Base-by-base conservation (phyloP, 2,888 invertebrate genomes). In the Heteropelma amictum region DNA sequence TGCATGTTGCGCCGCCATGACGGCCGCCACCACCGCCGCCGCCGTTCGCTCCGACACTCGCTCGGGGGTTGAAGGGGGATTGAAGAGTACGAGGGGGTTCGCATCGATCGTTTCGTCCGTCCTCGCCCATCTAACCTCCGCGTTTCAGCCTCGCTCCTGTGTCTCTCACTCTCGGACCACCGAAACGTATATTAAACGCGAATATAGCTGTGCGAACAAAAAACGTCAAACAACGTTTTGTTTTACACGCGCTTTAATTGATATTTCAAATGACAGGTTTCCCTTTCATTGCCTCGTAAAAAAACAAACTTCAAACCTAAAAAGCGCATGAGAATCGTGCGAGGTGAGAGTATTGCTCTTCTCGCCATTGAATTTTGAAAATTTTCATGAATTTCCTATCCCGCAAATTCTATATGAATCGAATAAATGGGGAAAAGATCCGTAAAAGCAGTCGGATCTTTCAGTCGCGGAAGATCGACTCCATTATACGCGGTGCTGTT, bases 1-100 rank as follows among this genome's bases (percentile, higher is more conserved):
- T 91, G 91, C 91, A 91, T 91, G 75, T 75, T 75, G 91, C 91
- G 91, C 91, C 91, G 91, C 91, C 91, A 91, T 91, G 90, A 89
- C 90, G 89, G 89, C 86, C 86, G 88, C 85, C 87, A 85, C 84
- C 83, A 81, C 82, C 81, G 77, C 69, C 83, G 82, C 82, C 81
- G 77, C 69, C 79, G 70, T 76, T 76, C 72, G 77, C 73, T 77
- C 72, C 77, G 76, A 76, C 67, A 69, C 69, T 81, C 83, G 83
- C 76, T 74, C 78, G 82, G 81, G 83, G 82, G 84, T 80, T 79
- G 84, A 82, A 82, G 77, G 77, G 78, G 80, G 81, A 64, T 60
- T 77, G 82, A 82, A 76, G 82, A 81, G 80, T 84, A 81, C 81
- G 84, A 83, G 86, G 88, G 89, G 89, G 90, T 90, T 90, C 89